Conservation (phyloP, 1,140 invertebrate genomes). For the Drosophila ambigua region DNA sequence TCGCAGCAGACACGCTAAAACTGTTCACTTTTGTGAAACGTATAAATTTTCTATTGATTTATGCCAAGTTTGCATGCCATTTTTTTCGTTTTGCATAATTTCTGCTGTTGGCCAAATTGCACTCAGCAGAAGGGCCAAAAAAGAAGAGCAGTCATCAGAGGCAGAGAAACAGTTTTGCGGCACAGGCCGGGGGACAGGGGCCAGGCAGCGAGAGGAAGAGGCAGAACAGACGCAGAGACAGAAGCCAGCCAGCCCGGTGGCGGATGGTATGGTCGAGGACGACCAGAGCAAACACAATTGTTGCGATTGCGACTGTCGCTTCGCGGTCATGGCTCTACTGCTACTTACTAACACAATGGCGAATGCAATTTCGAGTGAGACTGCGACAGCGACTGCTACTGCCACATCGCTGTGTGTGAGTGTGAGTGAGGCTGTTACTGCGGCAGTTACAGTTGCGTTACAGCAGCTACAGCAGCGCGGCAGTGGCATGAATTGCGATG, state of each 20-base stretch:
- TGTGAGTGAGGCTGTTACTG: constrained; percentile 14
- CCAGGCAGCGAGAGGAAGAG: neutral
- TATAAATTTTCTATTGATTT: constrained; percentile 83
- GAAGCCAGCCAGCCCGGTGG: neutral
- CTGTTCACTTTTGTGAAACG: constrained; percentile 74
- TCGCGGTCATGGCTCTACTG: constrained; percentile 60
- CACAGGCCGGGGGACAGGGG: neutral
- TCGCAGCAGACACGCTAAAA: constrained; percentile 62
- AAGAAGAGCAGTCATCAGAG: constrained; percentile 7
- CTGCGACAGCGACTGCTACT: constrained; percentile 4
- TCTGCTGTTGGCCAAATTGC: constrained; percentile 76
- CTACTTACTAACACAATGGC: constrained; percentile 58
- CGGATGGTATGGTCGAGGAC: constrained; percentile 17
- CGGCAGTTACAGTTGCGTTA: constrained; percentile 38
- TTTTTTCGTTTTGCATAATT: constrained; percentile 82
- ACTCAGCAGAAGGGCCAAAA: constrained; percentile 33
- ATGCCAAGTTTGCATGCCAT: constrained; percentile 81
- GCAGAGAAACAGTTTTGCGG: neutral
- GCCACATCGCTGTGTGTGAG: too few species aligned
- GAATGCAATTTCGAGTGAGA: constrained; percentile 47
- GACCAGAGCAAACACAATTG: constrained; percentile 67
- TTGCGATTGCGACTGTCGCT: constrained; percentile 70
- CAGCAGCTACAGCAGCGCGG: constrained; percentile 30
- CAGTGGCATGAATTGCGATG: constrained; percentile 74
- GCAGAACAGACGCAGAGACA: neutral